Conservation (phyloP, 2,888 invertebrate species). For the Leucophenga maculata region DNA sequence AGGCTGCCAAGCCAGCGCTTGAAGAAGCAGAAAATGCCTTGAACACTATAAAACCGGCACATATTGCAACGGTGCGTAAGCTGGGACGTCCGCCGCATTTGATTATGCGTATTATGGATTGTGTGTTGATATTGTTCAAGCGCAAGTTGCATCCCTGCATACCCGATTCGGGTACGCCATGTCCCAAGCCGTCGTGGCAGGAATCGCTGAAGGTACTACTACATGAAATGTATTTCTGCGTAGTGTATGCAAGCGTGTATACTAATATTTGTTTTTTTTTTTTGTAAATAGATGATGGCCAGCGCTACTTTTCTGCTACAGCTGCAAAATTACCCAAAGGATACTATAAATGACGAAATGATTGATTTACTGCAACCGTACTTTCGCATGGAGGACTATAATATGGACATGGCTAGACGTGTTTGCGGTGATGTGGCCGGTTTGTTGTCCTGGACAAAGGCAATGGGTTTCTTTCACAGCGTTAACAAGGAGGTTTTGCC, state of each 20-base stretch:
- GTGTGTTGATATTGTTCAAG: slow-evolving; percentile 93
- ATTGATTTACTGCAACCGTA: slow-evolving; percentile 93
- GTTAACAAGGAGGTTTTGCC: slow-evolving; percentile 98
- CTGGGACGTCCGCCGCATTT: slow-evolving; percentile 95
- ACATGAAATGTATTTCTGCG: background rate
- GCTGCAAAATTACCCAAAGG: slow-evolving; percentile 95
- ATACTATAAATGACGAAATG: slow-evolving; percentile 97
- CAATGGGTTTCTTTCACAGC: slow-evolving; percentile 95
- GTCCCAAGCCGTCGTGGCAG: slow-evolving; percentile 96
- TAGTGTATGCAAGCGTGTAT: too few relatives aligned
- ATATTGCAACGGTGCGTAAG: slow-evolving; percentile 95
- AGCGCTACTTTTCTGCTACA: slow-evolving; percentile 92
- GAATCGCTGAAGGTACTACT: slow-evolving; percentile 89
- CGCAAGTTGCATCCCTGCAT: slow-evolving; percentile 87
- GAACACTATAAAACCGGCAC: slow-evolving; percentile 96
- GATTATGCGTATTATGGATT: slow-evolving; percentile 99
- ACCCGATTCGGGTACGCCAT: slow-evolving; percentile 83
- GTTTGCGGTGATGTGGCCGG: slow-evolving; percentile 98
- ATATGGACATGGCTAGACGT: slow-evolving; percentile 95
- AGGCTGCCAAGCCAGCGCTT: slow-evolving; percentile 95
- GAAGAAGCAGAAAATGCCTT: slow-evolving; percentile 96
- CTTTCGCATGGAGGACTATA: slow-evolving; percentile 96
- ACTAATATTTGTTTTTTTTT: background rate
- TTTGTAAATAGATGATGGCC: slow-evolving; percentile 86
- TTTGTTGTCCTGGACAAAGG: slow-evolving; percentile 94